Base-by-base conservation (phyloP, 2,888 invertebrate species). In the Ceramica pisi region DNA sequence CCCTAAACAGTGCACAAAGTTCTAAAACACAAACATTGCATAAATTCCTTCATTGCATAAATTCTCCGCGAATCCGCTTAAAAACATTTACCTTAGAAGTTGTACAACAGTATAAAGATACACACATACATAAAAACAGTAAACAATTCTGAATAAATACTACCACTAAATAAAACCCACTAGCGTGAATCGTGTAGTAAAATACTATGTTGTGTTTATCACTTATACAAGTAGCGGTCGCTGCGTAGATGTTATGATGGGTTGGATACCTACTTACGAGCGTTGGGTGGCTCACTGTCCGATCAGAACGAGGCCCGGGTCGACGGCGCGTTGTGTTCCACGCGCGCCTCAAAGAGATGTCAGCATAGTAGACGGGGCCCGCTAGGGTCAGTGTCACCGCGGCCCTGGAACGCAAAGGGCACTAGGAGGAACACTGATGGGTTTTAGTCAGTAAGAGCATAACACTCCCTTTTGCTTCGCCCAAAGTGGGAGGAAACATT, bases 181-280 rank as follows among this genome's bases (percentile, higher is more conserved):
- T 69, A 60, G 38, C 51, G 21, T 55, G 46, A 51, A 46, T 73
- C 2, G 48, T 48, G 70, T 56, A 60, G 26, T 80, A 63, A 66
- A 78, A 70, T 66, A 78, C 70, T 51, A 44, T 67, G 75, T 80
- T 56, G 75, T 8, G 46, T 8, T 51, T 60, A 73, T 56, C 64
- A 62, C 23, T 31, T 44, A 16, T 26, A 14, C 53, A 21, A 53
- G 44, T 62, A 51, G 26, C 41, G 23, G 23, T n/a, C n/a, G 16
- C 5, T 59, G 31, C 12, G 44, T 65, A 31, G 21, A 53, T 56
- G 41, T 50, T 60, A 55, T 48, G 12, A 23, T 38, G 26, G 51
- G 56, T 46, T 23, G 10, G 14, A 5, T 31, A 31, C 31, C 6
- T 31, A 31, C 31, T 19, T n/a, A n/a, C n/a, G n/a, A n/a, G n/a